phyloP scores from a whole-genome alignment of 1,140 invertebrate genomes.

The Akabosia matsudoensis region DNA sequence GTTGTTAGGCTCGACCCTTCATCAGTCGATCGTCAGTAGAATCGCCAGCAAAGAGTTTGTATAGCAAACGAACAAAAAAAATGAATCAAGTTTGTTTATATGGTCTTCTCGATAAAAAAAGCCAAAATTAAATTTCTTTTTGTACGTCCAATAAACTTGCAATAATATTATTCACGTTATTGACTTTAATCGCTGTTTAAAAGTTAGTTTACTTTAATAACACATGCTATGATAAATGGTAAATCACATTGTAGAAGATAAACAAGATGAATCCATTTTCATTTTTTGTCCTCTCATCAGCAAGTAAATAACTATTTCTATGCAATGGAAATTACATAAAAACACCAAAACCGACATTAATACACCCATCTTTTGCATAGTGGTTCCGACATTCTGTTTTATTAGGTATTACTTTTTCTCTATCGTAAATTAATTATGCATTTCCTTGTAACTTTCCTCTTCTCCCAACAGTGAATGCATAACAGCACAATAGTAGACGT shows the following conservation, averaged over 20 bases:
- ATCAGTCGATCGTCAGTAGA: slow-evolving; percentile 60
- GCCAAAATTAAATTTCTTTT: too few species aligned
- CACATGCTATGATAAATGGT: slow-evolving; percentile 4
- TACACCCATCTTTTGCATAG: not conserved
- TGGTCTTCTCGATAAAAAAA: too few species aligned
- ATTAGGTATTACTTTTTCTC: not conserved
- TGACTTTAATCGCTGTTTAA: not conserved
- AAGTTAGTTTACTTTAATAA: slow-evolving; percentile 10
- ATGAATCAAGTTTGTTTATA: too few species aligned
- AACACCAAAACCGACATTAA: not conserved
- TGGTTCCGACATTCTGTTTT: not conserved
- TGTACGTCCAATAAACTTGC: not conserved
- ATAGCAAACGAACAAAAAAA: too few species aligned
- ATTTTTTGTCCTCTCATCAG: too few species aligned
- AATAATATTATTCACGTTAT: not conserved
- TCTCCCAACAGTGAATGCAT: too few species aligned
- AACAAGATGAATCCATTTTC: not conserved
- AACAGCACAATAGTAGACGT: too few species aligned
- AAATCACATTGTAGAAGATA: not conserved
- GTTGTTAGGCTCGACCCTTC: slow-evolving; percentile 52
- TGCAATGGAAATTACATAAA: too few species aligned
- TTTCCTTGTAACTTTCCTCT: not conserved
- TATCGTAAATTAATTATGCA: not conserved
- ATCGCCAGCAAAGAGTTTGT: slow-evolving; percentile 59
- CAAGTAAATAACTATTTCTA: too few species aligned